Evolutionary conservation across 2,113 vertebrate genomes (phyloP).

Genomic region (Glareola pratincola): DNA sequence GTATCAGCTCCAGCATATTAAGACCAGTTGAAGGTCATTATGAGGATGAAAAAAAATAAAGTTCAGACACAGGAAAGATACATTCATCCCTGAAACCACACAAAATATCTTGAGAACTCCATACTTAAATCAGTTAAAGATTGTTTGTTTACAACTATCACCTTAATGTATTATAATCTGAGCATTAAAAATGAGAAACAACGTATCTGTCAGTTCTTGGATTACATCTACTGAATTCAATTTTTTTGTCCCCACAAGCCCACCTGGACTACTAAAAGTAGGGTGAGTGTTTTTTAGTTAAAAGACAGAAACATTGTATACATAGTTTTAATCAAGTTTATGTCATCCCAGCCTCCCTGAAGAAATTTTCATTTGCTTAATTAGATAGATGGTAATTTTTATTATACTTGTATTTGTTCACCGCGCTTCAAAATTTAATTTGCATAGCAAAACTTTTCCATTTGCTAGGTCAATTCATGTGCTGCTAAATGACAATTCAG

Average conservation of each 20-base stretch:
- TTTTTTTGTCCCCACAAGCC: neutral
- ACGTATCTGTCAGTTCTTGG: neutral
- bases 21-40: slow-evolving; percentile 54
- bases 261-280: neutral
- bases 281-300: neutral
- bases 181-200: neutral
- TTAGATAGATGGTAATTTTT: neutral
- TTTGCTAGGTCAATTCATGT: neutral
- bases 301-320: neutral
- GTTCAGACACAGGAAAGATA: neutral
- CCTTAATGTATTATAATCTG: neutral
- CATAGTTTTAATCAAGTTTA: neutral
- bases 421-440: neutral
- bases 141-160: neutral
- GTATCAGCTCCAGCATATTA: slow-evolving; percentile 1
- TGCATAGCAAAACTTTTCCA: neutral
- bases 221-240: neutral
- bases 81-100: neutral
- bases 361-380: neutral
- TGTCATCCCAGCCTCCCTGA: neutral
- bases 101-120: neutral
- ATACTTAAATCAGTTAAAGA: neutral
- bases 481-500: neutral
- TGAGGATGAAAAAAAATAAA: neutral
- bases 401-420: neutral